These are phyloP conservation scores for Cydia fagiglandana DNA, from an alignment of 1,140 invertebrate species.

Conservation along the genomic window DNA sequence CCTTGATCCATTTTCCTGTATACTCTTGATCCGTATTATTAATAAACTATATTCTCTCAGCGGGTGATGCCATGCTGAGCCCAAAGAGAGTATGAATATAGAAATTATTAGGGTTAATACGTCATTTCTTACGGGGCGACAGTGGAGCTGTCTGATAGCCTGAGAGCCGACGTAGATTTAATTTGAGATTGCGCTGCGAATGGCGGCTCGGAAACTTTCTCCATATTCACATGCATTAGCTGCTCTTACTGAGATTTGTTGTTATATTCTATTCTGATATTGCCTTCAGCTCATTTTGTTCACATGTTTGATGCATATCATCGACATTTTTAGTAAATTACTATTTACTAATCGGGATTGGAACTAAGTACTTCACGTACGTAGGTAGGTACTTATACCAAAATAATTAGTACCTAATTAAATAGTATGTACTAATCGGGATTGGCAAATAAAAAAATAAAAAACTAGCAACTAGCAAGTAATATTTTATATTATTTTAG, in stretches of 20 bases:
- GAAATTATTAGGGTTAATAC: background rate
- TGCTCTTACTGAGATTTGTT: conserved; percentile 54
- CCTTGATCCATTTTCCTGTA: conserved; percentile 26
- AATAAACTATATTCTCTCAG: conserved; percentile 29
- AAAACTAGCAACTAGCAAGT: too few species aligned
- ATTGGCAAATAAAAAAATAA: too few species aligned
- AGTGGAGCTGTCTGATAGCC: conserved; percentile 37
- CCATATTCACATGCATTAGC: conserved; percentile 60
- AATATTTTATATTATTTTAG: too few species aligned
- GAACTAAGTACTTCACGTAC: too few species aligned
- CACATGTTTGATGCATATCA: background rate
- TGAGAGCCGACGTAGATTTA: conserved; percentile 63
- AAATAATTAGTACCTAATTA: too few species aligned
- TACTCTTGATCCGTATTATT: conserved; percentile 29
- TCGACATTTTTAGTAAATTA: background rate
- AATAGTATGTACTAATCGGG: too few species aligned
- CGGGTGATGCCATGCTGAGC: background rate
- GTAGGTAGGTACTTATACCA: too few species aligned
- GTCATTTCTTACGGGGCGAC: background rate
- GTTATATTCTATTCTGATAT: conserved; percentile 44
- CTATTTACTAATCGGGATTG: too few species aligned
- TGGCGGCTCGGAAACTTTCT: conserved; percentile 57
- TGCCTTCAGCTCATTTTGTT: conserved; percentile 41
- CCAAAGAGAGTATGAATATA: conserved; percentile 1
- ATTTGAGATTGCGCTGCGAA: conserved; percentile 69